These are phyloP conservation scores for Tachuris rubrigastra DNA, from an alignment of 2,113 vertebrate species.

Conservation along the genomic window DNA sequence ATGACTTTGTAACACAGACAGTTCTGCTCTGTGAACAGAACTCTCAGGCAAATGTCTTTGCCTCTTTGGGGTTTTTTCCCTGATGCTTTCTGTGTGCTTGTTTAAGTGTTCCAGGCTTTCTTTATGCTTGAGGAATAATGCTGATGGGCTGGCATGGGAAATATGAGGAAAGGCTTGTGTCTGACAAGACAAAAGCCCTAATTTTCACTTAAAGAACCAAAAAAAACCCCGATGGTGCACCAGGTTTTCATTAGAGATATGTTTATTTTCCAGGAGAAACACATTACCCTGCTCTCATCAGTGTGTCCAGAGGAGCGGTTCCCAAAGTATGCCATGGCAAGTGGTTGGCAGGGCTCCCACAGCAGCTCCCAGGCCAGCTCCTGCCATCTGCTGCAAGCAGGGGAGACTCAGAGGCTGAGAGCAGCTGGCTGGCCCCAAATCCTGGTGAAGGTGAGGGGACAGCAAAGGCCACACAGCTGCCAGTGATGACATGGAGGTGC, in stretches of 20 bases:
- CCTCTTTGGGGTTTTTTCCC: not conserved
- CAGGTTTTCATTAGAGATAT: conserved; percentile 27
- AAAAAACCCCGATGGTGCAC: not conserved
- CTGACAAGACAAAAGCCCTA: conserved; percentile 14
- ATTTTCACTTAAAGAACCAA: not conserved
- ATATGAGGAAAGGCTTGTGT: not conserved
- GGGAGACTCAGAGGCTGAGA: not conserved
- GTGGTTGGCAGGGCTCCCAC: conserved; percentile 19
- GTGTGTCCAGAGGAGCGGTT: not conserved
- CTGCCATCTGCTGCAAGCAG: fast-evolving
- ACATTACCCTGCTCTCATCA: not conserved
- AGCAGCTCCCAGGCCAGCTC: not conserved
- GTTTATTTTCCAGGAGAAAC: conserved; percentile 52
- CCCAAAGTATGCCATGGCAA: conserved; percentile 2
- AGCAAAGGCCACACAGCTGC: fast-evolving
- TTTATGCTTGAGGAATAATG: conserved; percentile 18
- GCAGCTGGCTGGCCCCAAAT: not conserved
- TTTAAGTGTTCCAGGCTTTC: not conserved
- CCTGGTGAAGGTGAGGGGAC: not conserved
- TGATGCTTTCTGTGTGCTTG: not conserved
- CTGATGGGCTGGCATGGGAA: not conserved
- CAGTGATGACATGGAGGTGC: not conserved
- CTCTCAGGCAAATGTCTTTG: not conserved
- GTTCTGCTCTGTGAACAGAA: not conserved
- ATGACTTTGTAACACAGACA: no score